Base-by-base conservation (phyloP, 2,888 invertebrate species). In the Lasioglossum oenotherae region DNA sequence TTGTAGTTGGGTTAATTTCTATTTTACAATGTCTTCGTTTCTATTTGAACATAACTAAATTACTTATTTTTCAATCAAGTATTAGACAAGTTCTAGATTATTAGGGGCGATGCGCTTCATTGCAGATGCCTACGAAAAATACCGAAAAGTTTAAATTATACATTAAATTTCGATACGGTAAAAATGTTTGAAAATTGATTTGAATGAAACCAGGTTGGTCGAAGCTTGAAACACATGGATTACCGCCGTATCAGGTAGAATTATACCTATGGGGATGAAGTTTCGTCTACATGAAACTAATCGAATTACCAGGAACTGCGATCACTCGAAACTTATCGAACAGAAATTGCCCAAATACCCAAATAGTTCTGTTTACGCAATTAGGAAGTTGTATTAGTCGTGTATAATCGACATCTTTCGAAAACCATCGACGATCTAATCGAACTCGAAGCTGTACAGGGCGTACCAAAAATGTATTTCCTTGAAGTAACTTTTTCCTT, bases 281-380 rank as follows among this genome's bases (percentile, higher is more conserved):
- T 49, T 81, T 41, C 60, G 35, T 41, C 12, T 31, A 31, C 46
- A 73, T 44, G 60, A 64, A 79, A 38, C 38, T 64, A 80, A 80
- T 72, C 41, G 23, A 73, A 60, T 79, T 78, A 72, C 23, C 35
- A 10, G 16, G 49, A 79, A 73, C 60, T n/a, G 46, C 38, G 49
- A 64, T 79, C 60, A 38, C 1, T 60, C 16, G 27, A 72, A 60
- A 44, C 27, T 72, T 64, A 79, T 79, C 14, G 23, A 46, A 35
- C 41, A 64, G 60, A 35, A 38, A 73, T 67, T 41, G 41, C 73
- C 80, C 49, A 79, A 64, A 79, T 41, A 16, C 64, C 31, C 16
- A 14, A 53, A 49, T 31, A 64, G 38, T 14, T 53, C 31, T n/a
- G 60, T 73, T 46, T 44, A 35, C n/a, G 64, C 53, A 57, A 57